Evolutionary conservation across 2,113 vertebrate genomes (phyloP), one percentile per base, ranked within the genome.

Genomic region (Agelaius tricolor): DNA sequence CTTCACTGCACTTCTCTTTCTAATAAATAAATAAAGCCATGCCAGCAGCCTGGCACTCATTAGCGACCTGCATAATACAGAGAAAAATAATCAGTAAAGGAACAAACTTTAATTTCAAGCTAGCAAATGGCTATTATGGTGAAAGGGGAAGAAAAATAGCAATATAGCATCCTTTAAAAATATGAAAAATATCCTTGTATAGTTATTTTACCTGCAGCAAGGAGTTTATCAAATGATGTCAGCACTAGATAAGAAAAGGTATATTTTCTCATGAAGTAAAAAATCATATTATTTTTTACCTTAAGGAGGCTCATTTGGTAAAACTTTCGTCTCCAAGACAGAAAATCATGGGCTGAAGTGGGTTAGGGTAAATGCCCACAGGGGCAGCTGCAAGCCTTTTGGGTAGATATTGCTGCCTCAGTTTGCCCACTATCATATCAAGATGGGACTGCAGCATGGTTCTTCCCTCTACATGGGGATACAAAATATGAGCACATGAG

Each of bases 1-100:
- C 76, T 91, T 88, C 84, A 83, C 58, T 87, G 80, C 39, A 81
- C 46, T 93, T 92, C 68, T 79, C 58, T 87, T 88, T 88, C 49
- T 73, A 94, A 88, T 93, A 96, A 93, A 89, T 89, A 95, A 95
- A 72, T 84, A 94, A 96, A 96, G n/a, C 73, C 68, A 73, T 87
- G 92, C 52, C 88, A 94, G 79, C 76, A 93, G 87, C 84, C 95
- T 93, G 83, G 89, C 77, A 93, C 82, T 91, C 73, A 79, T 92
- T 96, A 96, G 86, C 4, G 5, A 92, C 84, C 87, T 94, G 88
- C 9, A 43, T 80, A 97, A 91, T 54, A 47, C 54, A 62, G 43
- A 57, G 61, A 67, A 80, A 63, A 84, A 95, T 85, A 55, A 78
- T 33, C 89, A 89, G 85, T 35, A 92, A 86, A 89, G 58, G 74